Evolutionary conservation across 1,140 invertebrate genomes (phyloP), one percentile per base, ranked within the genome.

Genomic region (Rhyacophila brunnea): DNA sequence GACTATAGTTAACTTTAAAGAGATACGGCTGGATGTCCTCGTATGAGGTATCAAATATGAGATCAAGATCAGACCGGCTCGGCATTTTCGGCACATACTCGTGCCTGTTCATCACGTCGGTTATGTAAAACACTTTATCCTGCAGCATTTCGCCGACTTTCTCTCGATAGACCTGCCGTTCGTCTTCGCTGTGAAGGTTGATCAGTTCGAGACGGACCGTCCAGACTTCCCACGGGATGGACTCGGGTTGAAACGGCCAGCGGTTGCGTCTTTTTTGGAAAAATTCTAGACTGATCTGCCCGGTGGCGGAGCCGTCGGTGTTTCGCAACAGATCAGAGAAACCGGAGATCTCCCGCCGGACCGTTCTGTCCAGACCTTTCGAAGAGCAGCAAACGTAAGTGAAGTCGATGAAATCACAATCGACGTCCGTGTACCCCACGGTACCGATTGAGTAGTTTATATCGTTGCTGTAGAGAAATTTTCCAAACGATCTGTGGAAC

Each of bases 161-260:
- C 72, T 96, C 93, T 49, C 93, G 82, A 64, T 87, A 91, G 58
- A 89, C 82, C 73, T 93, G 91, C 60, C 93, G 80, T 67, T 96
- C 93, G 71, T 93, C 89, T 71, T 96, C 94, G 69, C 86, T 93
- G 53, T 87, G 84, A 20, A 95, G 77, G 64, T 90, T 88, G 11
- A 95, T 88, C 7, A 96, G 79, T 71, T 96, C 92, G 23, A 97
- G 80, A 60, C 91, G 87, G 1, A 98, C 84, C 15, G 93, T 96
- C 96, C 95, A 98, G 10, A 98, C 92, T 72, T 98, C 96, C 96
- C 96, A 98, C 0, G 95, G 93, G 68, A 95, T 92, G 68, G 88
- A 91, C 69, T 97, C 94, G 6, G 87, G 80, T 53, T 88, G 84
- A 68, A 96, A 94, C 6, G 88, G 86, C 93, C 94, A 97, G 44